phyloP scores from a whole-genome alignment of 2,113 vertebrate species.

The Crotophaga sulcirostris region DNA sequence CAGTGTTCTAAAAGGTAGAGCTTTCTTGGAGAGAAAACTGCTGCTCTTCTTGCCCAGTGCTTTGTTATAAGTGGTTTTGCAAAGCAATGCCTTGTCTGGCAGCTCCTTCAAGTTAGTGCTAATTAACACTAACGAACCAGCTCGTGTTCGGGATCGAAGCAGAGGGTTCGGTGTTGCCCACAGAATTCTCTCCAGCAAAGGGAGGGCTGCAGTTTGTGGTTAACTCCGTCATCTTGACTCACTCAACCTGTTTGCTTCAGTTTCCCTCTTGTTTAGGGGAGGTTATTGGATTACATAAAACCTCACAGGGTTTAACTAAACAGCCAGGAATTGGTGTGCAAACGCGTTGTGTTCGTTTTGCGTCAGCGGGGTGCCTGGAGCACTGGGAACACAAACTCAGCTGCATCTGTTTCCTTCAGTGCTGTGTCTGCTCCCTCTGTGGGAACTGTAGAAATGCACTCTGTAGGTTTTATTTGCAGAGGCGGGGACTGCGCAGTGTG shows the following conservation, averaged over 20 bases:
- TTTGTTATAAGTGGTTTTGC: background rate
- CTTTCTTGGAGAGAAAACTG: background rate
- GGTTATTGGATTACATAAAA: background rate
- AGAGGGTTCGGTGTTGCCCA: background rate
- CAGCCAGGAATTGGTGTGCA: background rate
- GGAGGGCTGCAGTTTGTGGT: background rate
- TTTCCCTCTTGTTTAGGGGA: background rate
- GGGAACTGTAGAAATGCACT: background rate
- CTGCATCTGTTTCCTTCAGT: too few species aligned
- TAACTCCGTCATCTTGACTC: background rate
- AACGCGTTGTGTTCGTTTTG: accelerated
- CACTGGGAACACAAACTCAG: accelerated
- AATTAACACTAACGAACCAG: background rate
- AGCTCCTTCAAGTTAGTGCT: background rate
- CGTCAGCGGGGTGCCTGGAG: background rate
- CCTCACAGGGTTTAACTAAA: background rate
- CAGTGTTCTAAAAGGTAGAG: background rate
- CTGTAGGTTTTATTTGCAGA: background rate
- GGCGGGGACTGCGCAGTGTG: too few species aligned
- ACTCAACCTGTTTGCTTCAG: background rate
- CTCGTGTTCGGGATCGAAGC: too few species aligned
- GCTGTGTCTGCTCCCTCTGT: background rate
- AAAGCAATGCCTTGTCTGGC: background rate
- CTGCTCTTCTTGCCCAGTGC: background rate
- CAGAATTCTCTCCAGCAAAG: background rate